Base-by-base conservation (phyloP, 2,888 invertebrate genomes). In the Hypsopygia costalis region DNA sequence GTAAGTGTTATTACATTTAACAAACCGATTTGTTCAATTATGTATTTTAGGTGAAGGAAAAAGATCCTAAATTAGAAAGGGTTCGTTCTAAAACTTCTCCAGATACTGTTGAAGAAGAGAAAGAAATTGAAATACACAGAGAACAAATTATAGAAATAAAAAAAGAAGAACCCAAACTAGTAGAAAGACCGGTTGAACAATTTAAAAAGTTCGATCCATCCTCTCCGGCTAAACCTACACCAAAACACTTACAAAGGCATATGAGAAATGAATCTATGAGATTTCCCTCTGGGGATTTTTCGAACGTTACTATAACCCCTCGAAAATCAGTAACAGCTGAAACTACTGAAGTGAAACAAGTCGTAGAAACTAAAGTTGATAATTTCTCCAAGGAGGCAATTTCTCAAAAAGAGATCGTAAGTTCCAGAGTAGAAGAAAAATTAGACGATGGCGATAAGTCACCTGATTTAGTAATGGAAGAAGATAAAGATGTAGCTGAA, bases 341-440 rank as follows among this genome's bases (percentile, higher is more conserved):
- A 56, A 89, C 85, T 42, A 76, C 61, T 10, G 87, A 87, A 55
- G 50, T 64, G 0, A 85, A 76, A 44, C 52, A 54, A 62, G 53
- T 63, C 3, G 52, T 55, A 21, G 81, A 80, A 65, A 69, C 49
- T 11, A 81, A 76, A 64, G 42, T 54, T 28, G 81, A 82, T 16
- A 62, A 63, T 5, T 72, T 70, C 28, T 63, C 71, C 0, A 83
- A 69, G 58, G 86, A 85, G 57, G 53, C 59, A 1, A 87, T 87
- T 43, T 86, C 88, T 6, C 83, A 86, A 59, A 87, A 88, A 62
- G 85, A 87, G 68, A 81, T 81, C 20, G 79, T 77, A 8, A 85
- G 66, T 32, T 82, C 87, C 20, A 90, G 89, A 70, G 89, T 91
- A n/a, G 89, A 89, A 71, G 89, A 91, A 62, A 91, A 91, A 62